Evolutionary conservation across 2,888 invertebrate genomes (phyloP), one percentile per base, ranked within the genome.

Genomic region (Venustoraphidia nigricollis): DNA sequence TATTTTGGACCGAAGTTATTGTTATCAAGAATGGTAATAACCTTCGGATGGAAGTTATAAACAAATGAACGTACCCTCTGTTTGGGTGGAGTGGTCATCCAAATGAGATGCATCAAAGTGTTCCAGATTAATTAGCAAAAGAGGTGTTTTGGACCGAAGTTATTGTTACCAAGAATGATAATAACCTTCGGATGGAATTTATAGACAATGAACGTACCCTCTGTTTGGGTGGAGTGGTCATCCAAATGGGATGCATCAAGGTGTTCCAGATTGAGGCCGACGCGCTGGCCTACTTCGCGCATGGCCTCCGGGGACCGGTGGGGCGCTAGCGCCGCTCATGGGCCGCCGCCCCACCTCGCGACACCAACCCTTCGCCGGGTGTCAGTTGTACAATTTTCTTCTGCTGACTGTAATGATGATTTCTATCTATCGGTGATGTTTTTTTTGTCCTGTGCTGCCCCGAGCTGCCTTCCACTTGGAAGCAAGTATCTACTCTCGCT

Each of bases 181-280:
- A 17, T 17, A 27, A 27, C 27, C 27, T 3, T 27, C 27, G 27
- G 27, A 27, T 27, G 5, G 27, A 27, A 27, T 3, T 6, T 27
- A 27, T 27, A 27, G 6, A 27, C 6, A 44, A 50, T 49, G 41
- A 41, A 48, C 50, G 47, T 49, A 52, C 53, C 50, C 52, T 51
- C 50, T 45, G 48, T 50, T 42, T 44, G 58, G 53, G 64, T 58
- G 50, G 65, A 59, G 58, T 65, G 60, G 50, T 64, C 64, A 57
- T 66, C 65, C 55, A 67, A 60, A 55, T 70, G 69, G 55, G 62
- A 62, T 41, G 63, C 60, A 57, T 69, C 68, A 63, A 75, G 69
- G 57, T 76, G 72, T 62, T 78, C 72, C 58, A 78, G 70, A 58
- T 74, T 75, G 57, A 68, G 65, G 67, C 68, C 69, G 59, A 68